Conservation (phyloP, 2,888 invertebrate genomes). For the Neoaliturus tenellus region DNA sequence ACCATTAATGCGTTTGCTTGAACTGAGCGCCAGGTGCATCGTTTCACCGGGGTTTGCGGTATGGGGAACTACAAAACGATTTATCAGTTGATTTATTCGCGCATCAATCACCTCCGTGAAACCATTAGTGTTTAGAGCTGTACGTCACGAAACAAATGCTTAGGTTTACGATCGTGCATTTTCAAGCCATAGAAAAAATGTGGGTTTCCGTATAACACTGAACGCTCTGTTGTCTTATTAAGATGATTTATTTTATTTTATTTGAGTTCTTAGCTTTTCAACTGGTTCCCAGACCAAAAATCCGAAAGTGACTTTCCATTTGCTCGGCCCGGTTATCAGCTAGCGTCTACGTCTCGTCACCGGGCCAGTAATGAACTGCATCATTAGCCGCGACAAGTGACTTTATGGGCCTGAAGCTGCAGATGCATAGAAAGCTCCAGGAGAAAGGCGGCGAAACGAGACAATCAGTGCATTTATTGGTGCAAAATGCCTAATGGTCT, state of each 20-base stretch:
- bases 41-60: not conserved
- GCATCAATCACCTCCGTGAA: not conserved
- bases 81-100: not conserved
- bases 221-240: too few relatives aligned
- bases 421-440: not conserved
- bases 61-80: not conserved
- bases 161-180: too few relatives aligned
- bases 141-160: not conserved
- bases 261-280: too few relatives aligned
- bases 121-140: not conserved
- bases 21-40: not conserved
- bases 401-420: not conserved
- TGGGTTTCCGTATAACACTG: too few relatives aligned
- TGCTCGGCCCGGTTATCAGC: too few relatives aligned
- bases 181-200: too few relatives aligned
- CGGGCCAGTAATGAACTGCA: not conserved
- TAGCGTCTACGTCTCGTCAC: not conserved
- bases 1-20: too few relatives aligned
- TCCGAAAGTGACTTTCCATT: too few relatives aligned
- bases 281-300: too few relatives aligned
- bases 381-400: not conserved
- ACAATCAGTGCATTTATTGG: not conserved
- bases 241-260: too few relatives aligned
- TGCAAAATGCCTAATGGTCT: not conserved
- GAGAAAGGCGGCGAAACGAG: not conserved